Base-by-base conservation (phyloP, 1,140 invertebrate species). In the Magallana gigas region DNA sequence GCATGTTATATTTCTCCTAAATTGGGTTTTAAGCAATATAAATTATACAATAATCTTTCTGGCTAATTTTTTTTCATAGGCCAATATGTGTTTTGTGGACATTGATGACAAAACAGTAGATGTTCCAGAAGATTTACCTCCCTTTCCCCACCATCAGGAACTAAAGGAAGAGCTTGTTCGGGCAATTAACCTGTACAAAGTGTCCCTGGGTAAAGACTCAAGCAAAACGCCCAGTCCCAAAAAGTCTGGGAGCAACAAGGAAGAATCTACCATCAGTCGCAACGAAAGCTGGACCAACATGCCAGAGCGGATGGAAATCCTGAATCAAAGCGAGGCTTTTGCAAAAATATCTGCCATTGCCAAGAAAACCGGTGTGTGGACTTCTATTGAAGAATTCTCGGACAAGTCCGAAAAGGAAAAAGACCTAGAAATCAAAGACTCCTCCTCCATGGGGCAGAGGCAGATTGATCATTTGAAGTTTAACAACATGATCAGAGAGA, bases 51-150 rank as follows among this genome's bases (percentile, higher is more conserved):
- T 48, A 48, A 48, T 48, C 36, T 48, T 48, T 48, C 5, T 48
- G 36, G 36, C 36, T 5, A 48, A n/a, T 81, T 88, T 85, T 60
- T 81, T 57, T 57, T 91, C 91, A 23, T 90, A 94, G 94, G 94
- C 93, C 23, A 94, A 94, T 86, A 92, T 99, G 56, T 99, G 99
- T 95, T 97, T 98, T 94, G 98, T 99, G 64, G 98, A 99, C 95
- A 97, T 99, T 89, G 99, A 99, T 94, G 97, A 97, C 90, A 97
- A 97, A 90, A 96, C 96, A 90, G 97, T 99, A 90, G 98, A 99
- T 94, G 95, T 98, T 91, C 98, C 99, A 0, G 99, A 99, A 95
- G 99, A 99, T 95, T 94, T 99, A 90, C 98, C 98, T 0, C 95
- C 96, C 82, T 99, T 99, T 95, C 99, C 99, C 0, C 97, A 99